These are phyloP conservation scores for Cantharis rufa DNA, from an alignment of 2,888 invertebrate species.

Conservation along the genomic window DNA sequence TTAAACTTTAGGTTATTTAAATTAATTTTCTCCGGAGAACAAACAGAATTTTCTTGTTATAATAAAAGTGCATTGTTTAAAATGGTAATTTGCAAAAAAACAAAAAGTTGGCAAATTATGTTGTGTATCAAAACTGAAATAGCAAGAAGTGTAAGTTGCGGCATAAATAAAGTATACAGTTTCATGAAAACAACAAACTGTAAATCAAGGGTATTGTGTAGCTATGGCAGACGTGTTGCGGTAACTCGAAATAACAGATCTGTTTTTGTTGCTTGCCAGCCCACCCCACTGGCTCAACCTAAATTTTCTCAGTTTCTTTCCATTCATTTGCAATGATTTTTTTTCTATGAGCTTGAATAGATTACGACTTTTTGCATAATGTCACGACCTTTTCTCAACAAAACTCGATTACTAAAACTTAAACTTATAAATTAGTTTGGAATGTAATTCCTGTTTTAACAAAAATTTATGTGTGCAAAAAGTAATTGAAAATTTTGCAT, in stretches of 20 bases:
- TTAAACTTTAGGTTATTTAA: neutral
- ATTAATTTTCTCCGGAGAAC: neutral
- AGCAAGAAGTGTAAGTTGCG: conserved; percentile 17
- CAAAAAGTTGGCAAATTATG: conserved; percentile 5
- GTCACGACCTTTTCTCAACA: neutral
- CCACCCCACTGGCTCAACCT: conserved; percentile 7
- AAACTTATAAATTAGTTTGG: neutral
- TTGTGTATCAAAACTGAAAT: conserved; percentile 10
- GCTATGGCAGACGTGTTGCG: conserved; percentile 19
- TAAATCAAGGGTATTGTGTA: conserved; percentile 20
- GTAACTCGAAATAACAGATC: conserved; percentile 16
- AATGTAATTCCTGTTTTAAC: neutral
- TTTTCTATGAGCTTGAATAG: conserved; percentile 10
- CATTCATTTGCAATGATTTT: conserved; percentile 4
- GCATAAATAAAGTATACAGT: conserved; percentile 20
- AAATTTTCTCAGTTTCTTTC: conserved; percentile 16
- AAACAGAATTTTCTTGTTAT: neutral
- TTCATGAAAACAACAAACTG: conserved; percentile 18
- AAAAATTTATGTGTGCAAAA: neutral
- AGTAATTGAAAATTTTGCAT: neutral
- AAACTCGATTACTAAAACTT: neutral
- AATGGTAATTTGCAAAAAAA: neutral
- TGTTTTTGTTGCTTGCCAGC: conserved; percentile 10
- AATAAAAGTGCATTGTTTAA: neutral
- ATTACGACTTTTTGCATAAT: conserved; percentile 9